Evolutionary conservation across 1,140 invertebrate genomes (phyloP), one percentile per base, ranked within the genome.

Genomic region (Thaumetopoea pityocampa): DNA sequence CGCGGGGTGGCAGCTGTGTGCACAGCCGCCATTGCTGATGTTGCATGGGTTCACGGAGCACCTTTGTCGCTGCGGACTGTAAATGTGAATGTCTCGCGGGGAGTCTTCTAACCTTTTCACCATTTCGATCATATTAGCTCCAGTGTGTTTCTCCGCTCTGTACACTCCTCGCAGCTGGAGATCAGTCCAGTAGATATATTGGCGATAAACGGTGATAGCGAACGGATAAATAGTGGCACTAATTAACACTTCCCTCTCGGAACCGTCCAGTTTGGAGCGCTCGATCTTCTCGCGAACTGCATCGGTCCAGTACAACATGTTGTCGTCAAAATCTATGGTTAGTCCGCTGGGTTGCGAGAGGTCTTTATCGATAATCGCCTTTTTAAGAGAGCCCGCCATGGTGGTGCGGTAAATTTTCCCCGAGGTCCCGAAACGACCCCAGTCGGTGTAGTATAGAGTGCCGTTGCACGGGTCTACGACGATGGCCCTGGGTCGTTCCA

Each of bases 131-230:
- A 97, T 96, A 55, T 97, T 94, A 1, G 93, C 94, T 3, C 98
- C 98, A 0, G 97, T 99, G 55, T 98, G 94, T 79, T 99, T 99
- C 62, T 99, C 96, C 0, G 97, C 97, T 35, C 97, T 85, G 64
- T 98, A 99, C 0, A 99, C 96, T 1, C 97, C 97, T 12, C 96
- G 86, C 0, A 98, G 73, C 68, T 97, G 96, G 18, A 99, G 87
- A 81, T 99, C 98, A 0, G 97, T 99, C 96, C 98, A 98, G 76
- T 98, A 99, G 29, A 99, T 97, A 69, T 96, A 96, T 63, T 96
- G 91, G 11, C 92, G 88, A 78, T 92, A 94, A 0, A 98, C 93
- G 0, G 96, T 97, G 6, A 99, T 95, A 0, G 96, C 96, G 74
- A 98, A 98, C 4, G 97, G 97, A 88, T 98, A 98, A 44, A 98